Base-by-base conservation (phyloP, 2,797 vertebrate species). In the Leuciscus waleckii region DNA sequence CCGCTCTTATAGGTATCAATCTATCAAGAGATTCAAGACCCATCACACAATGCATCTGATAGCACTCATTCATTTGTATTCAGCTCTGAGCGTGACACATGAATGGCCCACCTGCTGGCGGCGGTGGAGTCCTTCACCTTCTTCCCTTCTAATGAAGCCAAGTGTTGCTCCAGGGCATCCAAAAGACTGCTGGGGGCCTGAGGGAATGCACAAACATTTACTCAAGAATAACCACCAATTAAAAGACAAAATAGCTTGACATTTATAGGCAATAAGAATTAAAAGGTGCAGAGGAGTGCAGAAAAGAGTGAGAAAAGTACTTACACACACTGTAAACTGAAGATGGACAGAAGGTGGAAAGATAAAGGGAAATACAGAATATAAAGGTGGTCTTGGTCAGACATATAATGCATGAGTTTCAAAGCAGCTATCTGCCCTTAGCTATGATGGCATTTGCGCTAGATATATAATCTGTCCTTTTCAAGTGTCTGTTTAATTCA, bases 71-170 rank as follows among this genome's bases (percentile, higher is more conserved):
- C 0, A 63, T 67, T 79, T 78, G 35, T 70, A 58, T 78, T 78
- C 26, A 21, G 51, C 17, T 6, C 11, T 23, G 37, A 58, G n/a
- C 7, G 10, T 16, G 35, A 68, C 35, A 19, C 19, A n/a, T 75
- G 74, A 73, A 86, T 1, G 23, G 77, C 81, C 51, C 93, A 98
- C 98, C 98, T 98, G 98, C 97, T 99, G 91, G 98, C 98, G 90
- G 97, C 98, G 61, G 98, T 99, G 79, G 98, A 99, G 92, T 99
- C 98, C 95, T 99, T 99, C 86, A 99, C 98, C 94, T 99, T 99
- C 93, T 99, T 99, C 91, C 98, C 98, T 94, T 99, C 98, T 92
- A 99, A 96, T 90, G 98, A 99, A 92, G 97, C 98, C 95, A 99
- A 95, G 92, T 99, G 98, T 89, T 99, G 98, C 93, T 99, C 98